Base-by-base conservation (phyloP, 2,113 vertebrate genomes). In the Hemibagrus wyckioides region DNA sequence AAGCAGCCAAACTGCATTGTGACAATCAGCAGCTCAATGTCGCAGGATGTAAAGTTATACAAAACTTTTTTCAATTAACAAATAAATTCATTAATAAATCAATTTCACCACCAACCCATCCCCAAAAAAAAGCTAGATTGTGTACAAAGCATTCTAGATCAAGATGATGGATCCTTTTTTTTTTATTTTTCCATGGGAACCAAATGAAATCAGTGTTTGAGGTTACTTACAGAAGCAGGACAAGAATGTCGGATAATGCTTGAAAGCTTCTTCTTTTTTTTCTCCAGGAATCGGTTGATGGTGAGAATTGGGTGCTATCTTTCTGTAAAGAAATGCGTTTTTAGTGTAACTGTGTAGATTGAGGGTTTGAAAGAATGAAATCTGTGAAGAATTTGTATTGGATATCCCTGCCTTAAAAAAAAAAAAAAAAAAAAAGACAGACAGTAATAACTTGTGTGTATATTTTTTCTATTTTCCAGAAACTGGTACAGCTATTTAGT, bases 401-500 rank as follows among this genome's bases (percentile, higher is more conserved):
- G 93, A 92, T n/a, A n/a, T 93, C 87, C 91, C 91, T 92, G 93
- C 93, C 93, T 94, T 95, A 93, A 86, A 89, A 82, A 67, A 57
- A 71, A n/a, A n/a, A 93, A 86, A 89, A 82, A 67, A 57, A 71
- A n/a, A n/a, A n/a, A n/a, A n/a, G n/a, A n/a, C 67, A 67, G 91
- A 93, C 88, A 84, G 91, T 89, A 57, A 54, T 77, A 83, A 94
- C 90, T 92, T 93, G 91, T 92, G 84, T 93, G 85, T 89, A 77
- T 92, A 90, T 81, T 90, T 88, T 90, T 93, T 94, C 77, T 91
- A 82, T 89, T 91, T 87, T 76, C 73, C 63, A 90, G 91, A 92
- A 90, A 91, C 87, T 88, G 92, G 90, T 92, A 89, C 91, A 92
- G 89, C 75, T 48, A 52, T 25, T 69, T 83, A 48, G 36, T 33